Evolutionary conservation across 1,140 invertebrate genomes (phyloP).

Genomic region (Panagrolaimus sp.): DNA sequence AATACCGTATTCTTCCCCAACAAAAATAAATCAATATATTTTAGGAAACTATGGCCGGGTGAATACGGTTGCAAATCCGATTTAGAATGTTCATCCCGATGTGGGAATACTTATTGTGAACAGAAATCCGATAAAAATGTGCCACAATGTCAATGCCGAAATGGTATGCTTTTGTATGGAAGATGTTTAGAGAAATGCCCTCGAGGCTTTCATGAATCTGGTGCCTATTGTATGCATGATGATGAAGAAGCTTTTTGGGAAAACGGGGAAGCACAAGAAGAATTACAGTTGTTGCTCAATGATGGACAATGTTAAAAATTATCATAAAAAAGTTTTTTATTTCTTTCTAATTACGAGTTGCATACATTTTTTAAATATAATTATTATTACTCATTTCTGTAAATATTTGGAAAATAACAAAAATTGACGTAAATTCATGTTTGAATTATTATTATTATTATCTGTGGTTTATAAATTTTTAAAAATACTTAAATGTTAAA

Average conservation of each 20-base stretch:
- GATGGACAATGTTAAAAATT: constrained; percentile 40
- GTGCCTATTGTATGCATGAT: constrained; percentile 50
- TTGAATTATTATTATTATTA: too few species aligned
- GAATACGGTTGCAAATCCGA: constrained; percentile 50
- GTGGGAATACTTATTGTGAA: constrained; percentile 54
- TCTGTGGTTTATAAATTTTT: too few species aligned
- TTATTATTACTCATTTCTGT: too few species aligned
- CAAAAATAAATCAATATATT: constrained; percentile 20
- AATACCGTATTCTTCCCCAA: neutral
- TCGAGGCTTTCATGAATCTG: constrained; percentile 50
- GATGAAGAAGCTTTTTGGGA: constrained; percentile 54
- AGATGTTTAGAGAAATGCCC: constrained; percentile 52
- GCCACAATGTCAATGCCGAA: constrained; percentile 49
- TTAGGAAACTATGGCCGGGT: constrained; percentile 52
- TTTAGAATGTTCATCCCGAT: constrained; percentile 44
- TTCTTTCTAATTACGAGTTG: too few species aligned
- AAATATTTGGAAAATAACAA: too few species aligned
- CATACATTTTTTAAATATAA: too few species aligned
- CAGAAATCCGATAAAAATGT: constrained; percentile 45
- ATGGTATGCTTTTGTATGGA: constrained; percentile 53
- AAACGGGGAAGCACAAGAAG: constrained; percentile 43
- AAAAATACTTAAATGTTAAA: too few species aligned
- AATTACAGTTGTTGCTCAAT: constrained; percentile 48
- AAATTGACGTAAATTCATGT: too few species aligned
- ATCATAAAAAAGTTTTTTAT: too few species aligned